Evolutionary conservation across 2,797 vertebrate species (phyloP).

Genomic region (Trichosurus vulpecula): DNA sequence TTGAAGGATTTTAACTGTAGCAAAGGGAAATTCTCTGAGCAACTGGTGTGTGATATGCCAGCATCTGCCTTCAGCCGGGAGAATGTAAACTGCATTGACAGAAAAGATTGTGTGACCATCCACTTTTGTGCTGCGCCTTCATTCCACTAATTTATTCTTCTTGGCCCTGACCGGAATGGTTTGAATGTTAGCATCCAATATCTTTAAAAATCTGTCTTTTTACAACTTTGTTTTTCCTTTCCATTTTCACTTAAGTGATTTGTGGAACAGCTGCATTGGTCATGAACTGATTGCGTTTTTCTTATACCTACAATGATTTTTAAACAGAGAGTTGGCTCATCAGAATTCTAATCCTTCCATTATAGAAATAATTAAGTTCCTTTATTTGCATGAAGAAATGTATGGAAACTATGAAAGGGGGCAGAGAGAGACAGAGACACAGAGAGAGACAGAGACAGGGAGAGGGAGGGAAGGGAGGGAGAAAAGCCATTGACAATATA

Average conservation of each 20-base stretch:
- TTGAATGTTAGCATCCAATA: conserved; percentile 69
- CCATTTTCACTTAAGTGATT: conserved; percentile 63
- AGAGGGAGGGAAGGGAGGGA: background rate
- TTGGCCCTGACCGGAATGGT: conserved; percentile 66
- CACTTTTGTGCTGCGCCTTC: conserved; percentile 63
- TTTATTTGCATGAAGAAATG: conserved; percentile 79
- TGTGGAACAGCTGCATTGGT: conserved; percentile 75
- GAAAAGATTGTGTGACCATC: conserved; percentile 55
- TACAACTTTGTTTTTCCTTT: conserved; percentile 58
- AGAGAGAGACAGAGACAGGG: background rate
- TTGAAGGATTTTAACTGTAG: conserved; percentile 54
- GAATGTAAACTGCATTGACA: conserved; percentile 63
- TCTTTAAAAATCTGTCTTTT: too few relatives aligned
- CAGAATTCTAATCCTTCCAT: conserved; percentile 79
- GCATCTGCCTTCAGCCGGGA: conserved; percentile 51
- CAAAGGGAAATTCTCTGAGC: conserved; percentile 64
- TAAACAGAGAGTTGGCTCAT: conserved; percentile 76
- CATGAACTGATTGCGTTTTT: conserved; percentile 79
- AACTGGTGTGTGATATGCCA: conserved; percentile 48
- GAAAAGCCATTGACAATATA: conserved; percentile 25
- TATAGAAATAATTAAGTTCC: conserved; percentile 83
- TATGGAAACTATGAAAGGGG: conserved; percentile 75
- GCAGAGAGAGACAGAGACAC: background rate
- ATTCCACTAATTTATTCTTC: conserved; percentile 80
- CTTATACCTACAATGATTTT: conserved; percentile 79